Conservation (phyloP, 2,113 vertebrate genomes). For the Paracanthobrama guichenoti region DNA sequence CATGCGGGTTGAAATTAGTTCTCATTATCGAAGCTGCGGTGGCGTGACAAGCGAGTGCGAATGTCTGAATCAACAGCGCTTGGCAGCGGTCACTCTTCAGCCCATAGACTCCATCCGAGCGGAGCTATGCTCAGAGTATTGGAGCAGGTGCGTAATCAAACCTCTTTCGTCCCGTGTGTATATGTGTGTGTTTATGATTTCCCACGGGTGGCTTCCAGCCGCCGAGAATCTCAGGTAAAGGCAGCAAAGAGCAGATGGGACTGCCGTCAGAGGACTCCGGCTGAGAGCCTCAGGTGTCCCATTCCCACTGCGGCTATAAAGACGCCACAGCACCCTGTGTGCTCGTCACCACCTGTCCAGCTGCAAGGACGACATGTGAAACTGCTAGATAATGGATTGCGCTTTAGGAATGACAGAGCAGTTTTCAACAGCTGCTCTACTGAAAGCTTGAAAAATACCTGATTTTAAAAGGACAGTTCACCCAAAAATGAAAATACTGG, state of each 20-base stretch:
- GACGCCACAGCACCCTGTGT: slow-evolving; percentile 30
- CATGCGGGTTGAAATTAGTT: slow-evolving; percentile 40
- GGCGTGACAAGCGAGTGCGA: slow-evolving; percentile 42
- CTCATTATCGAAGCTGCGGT: slow-evolving; percentile 45
- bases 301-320: slow-evolving; percentile 52
- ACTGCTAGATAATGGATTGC: not conserved
- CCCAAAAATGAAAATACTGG: not conserved
- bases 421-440: slow-evolving; percentile 1
- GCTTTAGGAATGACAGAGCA: slow-evolving; percentile 21
- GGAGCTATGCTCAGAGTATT: slow-evolving; percentile 40
- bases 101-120: slow-evolving; percentile 21
- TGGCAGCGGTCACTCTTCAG: slow-evolving; percentile 47
- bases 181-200: slow-evolving; percentile 47
- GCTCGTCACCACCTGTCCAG: slow-evolving; percentile 34
- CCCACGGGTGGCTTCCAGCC: slow-evolving; percentile 32
- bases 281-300: slow-evolving; percentile 70
- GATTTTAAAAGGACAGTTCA: not conserved
- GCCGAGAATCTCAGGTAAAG: slow-evolving; percentile 62
- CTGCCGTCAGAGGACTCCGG: slow-evolving; percentile 41
- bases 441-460: not conserved
- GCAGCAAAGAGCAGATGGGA: slow-evolving; percentile 72
- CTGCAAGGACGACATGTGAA: slow-evolving; percentile 36
- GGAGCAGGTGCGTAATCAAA: slow-evolving; percentile 54
- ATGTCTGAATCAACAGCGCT: slow-evolving; percentile 50
- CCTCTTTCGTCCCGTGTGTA: slow-evolving; percentile 10